A percentile compares a stretch with the other conserved stretches of the same genome.
Evolutionary conservation across 2,113 vertebrate genomes (phyloP).

Genomic region (Alexandromys fortis): DNA sequence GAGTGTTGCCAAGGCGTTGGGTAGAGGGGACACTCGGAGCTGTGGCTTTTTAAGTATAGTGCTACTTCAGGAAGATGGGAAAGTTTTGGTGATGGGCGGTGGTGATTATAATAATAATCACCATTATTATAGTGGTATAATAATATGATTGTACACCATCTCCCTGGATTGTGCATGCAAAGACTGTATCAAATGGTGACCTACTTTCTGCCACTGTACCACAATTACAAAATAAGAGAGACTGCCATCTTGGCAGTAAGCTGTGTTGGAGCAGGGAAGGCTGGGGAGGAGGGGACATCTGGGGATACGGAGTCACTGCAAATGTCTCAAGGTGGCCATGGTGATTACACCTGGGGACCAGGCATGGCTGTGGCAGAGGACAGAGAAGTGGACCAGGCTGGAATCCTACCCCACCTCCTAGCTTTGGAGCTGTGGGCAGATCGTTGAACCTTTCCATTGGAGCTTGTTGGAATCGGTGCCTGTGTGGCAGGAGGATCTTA

Average conservation of each 20-base stretch:
- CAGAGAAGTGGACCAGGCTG: neutral
- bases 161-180: neutral
- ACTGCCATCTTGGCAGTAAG: neutral
- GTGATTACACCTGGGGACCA: neutral
- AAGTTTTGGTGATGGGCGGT: neutral
- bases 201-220: neutral
- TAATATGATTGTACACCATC: neutral
- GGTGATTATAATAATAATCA: no score
- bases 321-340: neutral
- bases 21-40: neutral
- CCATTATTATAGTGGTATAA: no score
- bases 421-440: neutral
- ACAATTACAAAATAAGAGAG: neutral
- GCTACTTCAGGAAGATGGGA: neutral
- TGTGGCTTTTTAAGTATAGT: neutral
- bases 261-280: neutral
- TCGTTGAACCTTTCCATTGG: neutral
- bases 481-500: neutral
- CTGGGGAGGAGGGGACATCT: neutral
- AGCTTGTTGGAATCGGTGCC: neutral
- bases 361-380: neutral
- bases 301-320: accelerated
- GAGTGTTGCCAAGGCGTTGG: neutral
- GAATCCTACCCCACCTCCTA: neutral
- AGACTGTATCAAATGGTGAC: neutral